Base-by-base conservation (phyloP, 2,888 invertebrate genomes). In the Theretra japonica region DNA sequence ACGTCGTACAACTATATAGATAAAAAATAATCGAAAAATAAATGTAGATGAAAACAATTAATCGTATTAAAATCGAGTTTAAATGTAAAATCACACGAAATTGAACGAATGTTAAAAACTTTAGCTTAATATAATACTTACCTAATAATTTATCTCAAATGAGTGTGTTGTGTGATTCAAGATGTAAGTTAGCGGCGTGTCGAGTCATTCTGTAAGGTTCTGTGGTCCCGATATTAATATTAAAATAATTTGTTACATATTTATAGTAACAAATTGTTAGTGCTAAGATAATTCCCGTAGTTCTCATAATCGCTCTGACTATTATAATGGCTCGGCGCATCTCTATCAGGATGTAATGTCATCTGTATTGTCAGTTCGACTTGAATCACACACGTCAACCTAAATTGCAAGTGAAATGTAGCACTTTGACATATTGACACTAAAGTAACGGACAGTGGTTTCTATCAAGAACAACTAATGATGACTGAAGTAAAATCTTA, bases 401-500 rank as follows among this genome's bases (percentile, higher is more conserved):
- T 69, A 75, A 77, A 78, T 48, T 75, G 74, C 74, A 78, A 76
- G 75, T 69, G 71, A 79, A 77, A 75, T 69, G 69, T 68, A 68
- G 62, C 62, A 65, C 70, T 60, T 69, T 72, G 77, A 75, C 80
- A 75, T 68, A 75, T 70, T 60, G 60, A 71, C 56, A 65, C 62
- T 71, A 75, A 77, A 80, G 72, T 71, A 74, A 74, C 73, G 73
- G 72, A 76, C 74, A 77, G 79, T 76, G 79, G 83, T 83, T 82
- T 79, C 79, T 82, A 80, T 81, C 78, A 73, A 79, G 75, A 81
- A 81, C 78, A 83, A 86, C 88, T 90, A 87, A 92, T 86, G 88
- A 91, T 91, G 94, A 94, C 94, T 94, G 94, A 94, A 88, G 90
- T 93, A 91, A 94, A 92, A 90, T 88, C 90, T 88, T 91, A 90